Evolutionary conservation across 2,888 invertebrate genomes (phyloP), one percentile per base, ranked within the genome.

Genomic region (Allacma fusca): DNA sequence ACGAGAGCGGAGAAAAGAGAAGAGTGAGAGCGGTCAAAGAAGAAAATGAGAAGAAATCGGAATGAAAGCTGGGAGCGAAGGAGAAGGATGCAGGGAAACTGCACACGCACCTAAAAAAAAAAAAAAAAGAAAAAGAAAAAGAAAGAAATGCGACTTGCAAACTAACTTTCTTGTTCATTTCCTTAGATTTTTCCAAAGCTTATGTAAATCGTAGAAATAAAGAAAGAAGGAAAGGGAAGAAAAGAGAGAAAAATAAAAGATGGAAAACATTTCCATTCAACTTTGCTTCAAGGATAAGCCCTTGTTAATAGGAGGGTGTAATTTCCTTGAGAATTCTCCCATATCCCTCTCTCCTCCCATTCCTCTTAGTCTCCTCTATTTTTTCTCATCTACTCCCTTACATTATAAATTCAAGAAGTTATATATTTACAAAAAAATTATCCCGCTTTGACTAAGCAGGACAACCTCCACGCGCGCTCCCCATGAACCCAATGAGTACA

Each of bases 81-180:
- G 34, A 73, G 68, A 26, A 70, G 43, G 59, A 75, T 43, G 43
- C 23, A 65, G n/a, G n/a, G 24, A 64, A 28, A 65, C 29, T 50
- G 19, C 50, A 50, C 50, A 50, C 29, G 28, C 21, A 59, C 12
- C 28, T 23, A 62, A 64, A 76, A 28, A 50, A 62, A 64, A 28
- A 64, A 62, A 40, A 64, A 71, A 26, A 34, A 21, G 40, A 24
- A 34, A 26, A 72, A 59, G 26, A 62, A 67, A 28, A 19, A 44
- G 19, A 44, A 57, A 26, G 71, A 57, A 44, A 24, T 57, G 71
- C 59, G 73, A 73, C 29, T 64, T 43, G 26, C 28, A 71, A 71
- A 71, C 71, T 71, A 71, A 71, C 57, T 71, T 71, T 59, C 71
- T 71, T 71, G 71, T 78, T 78, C 77, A 80, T 80, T 77, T 80